These are phyloP conservation scores for Botia almorhae DNA, from an alignment of 2,797 vertebrate genomes.

Conservation along the genomic window DNA sequence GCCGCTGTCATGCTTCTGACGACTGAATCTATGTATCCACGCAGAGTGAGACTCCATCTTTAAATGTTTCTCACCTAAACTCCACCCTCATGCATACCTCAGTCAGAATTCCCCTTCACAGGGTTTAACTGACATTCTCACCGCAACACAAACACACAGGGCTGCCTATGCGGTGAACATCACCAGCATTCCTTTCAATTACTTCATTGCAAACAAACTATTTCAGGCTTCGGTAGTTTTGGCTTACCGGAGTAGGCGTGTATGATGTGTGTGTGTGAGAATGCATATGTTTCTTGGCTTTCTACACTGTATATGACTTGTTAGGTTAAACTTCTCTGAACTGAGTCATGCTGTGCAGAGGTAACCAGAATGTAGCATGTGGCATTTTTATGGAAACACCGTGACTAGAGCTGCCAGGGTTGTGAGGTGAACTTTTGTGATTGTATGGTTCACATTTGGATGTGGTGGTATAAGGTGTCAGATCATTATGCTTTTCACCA, in stretches of 20 bases:
- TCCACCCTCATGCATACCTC: constrained; percentile 13
- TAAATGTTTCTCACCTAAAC: constrained; percentile 41
- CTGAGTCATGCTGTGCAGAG: constrained; percentile 6
- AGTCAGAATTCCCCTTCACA: constrained; percentile 29
- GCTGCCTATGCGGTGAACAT: constrained; percentile 29
- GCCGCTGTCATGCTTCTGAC: constrained; percentile 19
- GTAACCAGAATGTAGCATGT: constrained; percentile 32
- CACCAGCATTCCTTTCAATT: constrained; percentile 47
- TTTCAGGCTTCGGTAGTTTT: constrained; percentile 45
- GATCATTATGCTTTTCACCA: constrained; percentile 8
- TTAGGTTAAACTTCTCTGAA: constrained; percentile 37
- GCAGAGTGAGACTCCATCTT: constrained; percentile 16
- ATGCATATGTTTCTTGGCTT: constrained; percentile 26
- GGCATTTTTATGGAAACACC: constrained; percentile 35
- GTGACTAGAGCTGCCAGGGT: constrained; percentile 30
- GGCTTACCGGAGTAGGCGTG: constrained; percentile 32
- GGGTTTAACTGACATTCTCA: constrained; percentile 5
- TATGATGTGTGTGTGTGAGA: constrained; percentile 21
- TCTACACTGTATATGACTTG: constrained; percentile 22
- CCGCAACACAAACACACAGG: constrained; percentile 33
- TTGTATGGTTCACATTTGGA: constrained; percentile 34
- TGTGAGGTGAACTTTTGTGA: constrained; percentile 34
- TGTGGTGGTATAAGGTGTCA: constrained; percentile 15
- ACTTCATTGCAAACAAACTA: constrained; percentile 35
- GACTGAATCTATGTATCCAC: constrained; percentile 10